A percentile compares a stretch with the other conserved stretches of the same genome.
phyloP scores from a whole-genome alignment of 2,888 invertebrate species.

The Spodoptera littoralis region DNA sequence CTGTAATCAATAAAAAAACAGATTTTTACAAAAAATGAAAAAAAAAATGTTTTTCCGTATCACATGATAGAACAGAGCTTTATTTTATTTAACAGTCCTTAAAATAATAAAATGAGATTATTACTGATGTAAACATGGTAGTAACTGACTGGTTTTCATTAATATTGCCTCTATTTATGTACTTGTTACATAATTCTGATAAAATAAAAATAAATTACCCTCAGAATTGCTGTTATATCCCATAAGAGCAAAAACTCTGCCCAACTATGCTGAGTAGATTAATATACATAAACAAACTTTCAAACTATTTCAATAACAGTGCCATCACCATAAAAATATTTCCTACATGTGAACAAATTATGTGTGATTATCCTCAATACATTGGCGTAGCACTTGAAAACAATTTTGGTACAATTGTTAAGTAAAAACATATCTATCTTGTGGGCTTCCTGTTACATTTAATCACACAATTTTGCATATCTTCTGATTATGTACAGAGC shows the following conservation, averaged over 20 bases:
- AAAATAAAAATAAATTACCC: too few relatives aligned
- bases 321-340: background rate
- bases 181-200: too few relatives aligned
- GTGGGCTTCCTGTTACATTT: constrained; percentile 15
- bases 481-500: constrained; percentile 8
- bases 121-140: constrained; percentile 1
- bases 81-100: background rate
- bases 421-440: constrained; percentile 13
- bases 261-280: background rate
- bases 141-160: constrained; percentile 4
- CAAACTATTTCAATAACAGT: too few relatives aligned
- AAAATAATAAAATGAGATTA: constrained; percentile 1
- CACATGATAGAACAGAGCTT: too few relatives aligned
- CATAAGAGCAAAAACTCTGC: background rate
- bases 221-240: too few relatives aligned
- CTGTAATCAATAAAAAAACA: too few relatives aligned
- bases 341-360: background rate
- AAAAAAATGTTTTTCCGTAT: too few relatives aligned
- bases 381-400: background rate
- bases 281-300: background rate
- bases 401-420: constrained; percentile 9
- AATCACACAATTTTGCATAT: constrained; percentile 25
- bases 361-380: constrained; percentile 20
- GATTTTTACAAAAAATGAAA: too few relatives aligned
- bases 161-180: background rate